These are phyloP conservation scores for Ferrisia virgata DNA, from an alignment of 2,888 invertebrate genomes.

Conservation along the genomic window DNA sequence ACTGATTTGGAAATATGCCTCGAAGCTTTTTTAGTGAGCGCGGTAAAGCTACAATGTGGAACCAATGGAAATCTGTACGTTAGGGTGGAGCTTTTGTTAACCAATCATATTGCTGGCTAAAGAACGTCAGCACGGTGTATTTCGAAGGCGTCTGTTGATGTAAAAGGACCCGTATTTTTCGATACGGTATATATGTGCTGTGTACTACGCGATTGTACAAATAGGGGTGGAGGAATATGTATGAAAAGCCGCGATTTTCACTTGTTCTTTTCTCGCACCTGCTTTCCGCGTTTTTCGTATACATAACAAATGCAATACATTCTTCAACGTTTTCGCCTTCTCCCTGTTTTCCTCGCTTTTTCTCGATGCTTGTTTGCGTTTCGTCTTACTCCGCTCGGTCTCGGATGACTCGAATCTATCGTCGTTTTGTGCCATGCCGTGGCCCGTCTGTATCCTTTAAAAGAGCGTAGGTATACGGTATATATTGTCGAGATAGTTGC, in stretches of 20 bases:
- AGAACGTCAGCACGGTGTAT: constrained; percentile 29
- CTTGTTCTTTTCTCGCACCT: constrained; percentile 39
- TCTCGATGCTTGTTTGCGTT: too few relatives aligned
- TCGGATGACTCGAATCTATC: neutral
- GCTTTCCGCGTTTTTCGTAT: constrained; percentile 27
- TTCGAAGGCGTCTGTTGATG: constrained; percentile 40
- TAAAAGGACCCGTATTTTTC: constrained; percentile 39
- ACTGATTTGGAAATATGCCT: constrained; percentile 40
- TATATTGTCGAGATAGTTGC: neutral
- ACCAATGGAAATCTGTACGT: constrained; percentile 39
- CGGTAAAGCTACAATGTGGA: constrained; percentile 42
- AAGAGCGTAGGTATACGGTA: neutral
- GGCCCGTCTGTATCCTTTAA: neutral
- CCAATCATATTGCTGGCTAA: constrained; percentile 24
- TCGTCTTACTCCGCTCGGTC: too few relatives aligned
- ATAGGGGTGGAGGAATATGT: constrained; percentile 8
- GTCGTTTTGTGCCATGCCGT: neutral
- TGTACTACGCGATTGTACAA: too few relatives aligned
- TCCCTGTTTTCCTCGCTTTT: neutral
- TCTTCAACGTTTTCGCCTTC: neutral
- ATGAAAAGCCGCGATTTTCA: constrained; percentile 39
- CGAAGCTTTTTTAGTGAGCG: neutral
- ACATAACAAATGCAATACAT: constrained; percentile 29
- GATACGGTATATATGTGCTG: constrained; percentile 5
- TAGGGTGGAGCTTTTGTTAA: constrained; percentile 36